phyloP scores from a whole-genome alignment of 2,888 invertebrate genomes.

The Sepiola atlantica region DNA sequence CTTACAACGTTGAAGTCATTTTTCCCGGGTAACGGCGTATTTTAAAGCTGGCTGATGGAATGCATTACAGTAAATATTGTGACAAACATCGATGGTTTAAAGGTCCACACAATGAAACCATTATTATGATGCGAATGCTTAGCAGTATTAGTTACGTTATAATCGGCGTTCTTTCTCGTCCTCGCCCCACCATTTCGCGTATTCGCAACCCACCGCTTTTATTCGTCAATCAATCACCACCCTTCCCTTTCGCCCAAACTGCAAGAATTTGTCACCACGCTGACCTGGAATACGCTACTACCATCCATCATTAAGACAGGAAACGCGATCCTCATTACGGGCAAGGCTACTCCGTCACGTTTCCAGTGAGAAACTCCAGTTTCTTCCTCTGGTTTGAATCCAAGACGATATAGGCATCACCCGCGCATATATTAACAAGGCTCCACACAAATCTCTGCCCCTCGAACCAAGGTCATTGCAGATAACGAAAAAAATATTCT shows the following conservation, averaged over 20 bases:
- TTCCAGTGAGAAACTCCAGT: background rate
- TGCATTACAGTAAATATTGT: too few relatives aligned
- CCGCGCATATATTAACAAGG: background rate
- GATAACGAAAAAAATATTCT: background rate
- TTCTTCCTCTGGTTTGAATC: background rate
- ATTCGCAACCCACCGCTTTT: accelerated
- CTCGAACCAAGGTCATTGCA: background rate
- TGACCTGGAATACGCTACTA: background rate
- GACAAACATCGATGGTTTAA: too few relatives aligned
- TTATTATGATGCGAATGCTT: background rate
- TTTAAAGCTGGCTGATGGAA: too few relatives aligned
- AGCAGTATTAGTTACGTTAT: background rate
- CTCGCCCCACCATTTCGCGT: background rate
- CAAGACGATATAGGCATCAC: background rate
- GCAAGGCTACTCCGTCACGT: background rate
- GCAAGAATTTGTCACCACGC: background rate
- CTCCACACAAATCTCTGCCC: background rate
- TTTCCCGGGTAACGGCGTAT: too few relatives aligned
- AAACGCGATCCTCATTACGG: background rate
- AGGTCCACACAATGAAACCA: too few relatives aligned
- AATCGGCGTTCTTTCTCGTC: background rate
- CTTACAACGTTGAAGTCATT: too few relatives aligned
- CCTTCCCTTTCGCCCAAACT: background rate
- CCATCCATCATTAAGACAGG: background rate
- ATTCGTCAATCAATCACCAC: background rate